Evolutionary conservation across 1,140 invertebrate genomes (phyloP), one percentile per base, ranked within the genome.

Genomic region (Diachasmimorpha longicaudata): DNA sequence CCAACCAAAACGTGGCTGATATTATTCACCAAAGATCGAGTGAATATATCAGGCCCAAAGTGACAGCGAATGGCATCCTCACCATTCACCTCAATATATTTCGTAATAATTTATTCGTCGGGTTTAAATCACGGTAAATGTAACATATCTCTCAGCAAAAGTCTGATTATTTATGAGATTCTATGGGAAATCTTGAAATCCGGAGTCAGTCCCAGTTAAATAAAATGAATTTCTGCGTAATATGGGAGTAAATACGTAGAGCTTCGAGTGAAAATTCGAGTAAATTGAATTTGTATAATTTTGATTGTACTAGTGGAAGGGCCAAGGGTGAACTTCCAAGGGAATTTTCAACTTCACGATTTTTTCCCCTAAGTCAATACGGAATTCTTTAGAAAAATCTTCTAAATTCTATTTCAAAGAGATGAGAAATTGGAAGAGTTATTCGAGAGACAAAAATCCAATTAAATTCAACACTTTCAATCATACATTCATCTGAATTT

Each of bases 121-220:
- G 21, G 8, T 25, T 3, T 16, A 55, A 19, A 21, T 10, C n/a
- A 55, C n/a, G 1, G n/a, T 19, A 55, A 55, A 55, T 19, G 19
- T 19, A 11, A 13, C 9, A 55, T 4, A 55, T 55, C 19, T 8
- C 48, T 55, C n/a, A 3, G 31, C 31, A 31, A 2, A 55, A 55
- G 48, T 42, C 39, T n/a, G 31, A 3, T 31, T 31, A 55, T 55
- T 55, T 55, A 55, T 55, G 4, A 4, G 4, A 16, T 55, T 69
- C 25, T 19, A 19, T 9, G 37, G 37, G 19, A 46, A 70, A 70
- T 70, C 69, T 70, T 70, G 69, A 70, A 42, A 23, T 70, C 39
- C 39, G 5, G 5, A 1, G n/a, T 70, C 37, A 14, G 21, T 37
- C 44, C 39, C 48, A 70, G 48, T 70, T 70, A 42, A 42, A 70